Conservation (phyloP, 2,888 invertebrate species). For the Chloroclystis v-ata region DNA sequence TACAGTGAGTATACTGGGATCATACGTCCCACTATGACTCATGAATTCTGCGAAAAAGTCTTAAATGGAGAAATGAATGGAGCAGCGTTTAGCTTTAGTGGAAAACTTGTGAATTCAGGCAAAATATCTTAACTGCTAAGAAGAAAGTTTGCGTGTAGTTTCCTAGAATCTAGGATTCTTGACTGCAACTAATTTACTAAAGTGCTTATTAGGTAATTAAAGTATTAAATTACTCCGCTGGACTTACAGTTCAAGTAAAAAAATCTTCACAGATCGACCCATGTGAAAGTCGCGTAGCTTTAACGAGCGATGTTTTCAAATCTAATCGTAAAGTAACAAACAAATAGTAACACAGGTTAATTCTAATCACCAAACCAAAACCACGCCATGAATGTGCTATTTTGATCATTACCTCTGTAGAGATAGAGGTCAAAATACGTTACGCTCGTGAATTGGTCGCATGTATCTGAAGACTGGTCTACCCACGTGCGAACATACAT, state of each 20-base stretch:
- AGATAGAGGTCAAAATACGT: constrained; percentile 2
- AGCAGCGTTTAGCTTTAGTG: too few species aligned
- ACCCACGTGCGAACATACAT: constrained; percentile 43
- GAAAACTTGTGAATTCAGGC: too few species aligned
- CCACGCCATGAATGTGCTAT: not conserved
- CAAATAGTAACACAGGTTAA: constrained; percentile 8
- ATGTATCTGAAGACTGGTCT: constrained; percentile 38
- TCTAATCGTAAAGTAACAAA: not conserved
- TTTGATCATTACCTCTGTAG: not conserved
- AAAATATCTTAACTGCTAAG: too few species aligned
- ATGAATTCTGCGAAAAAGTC: too few species aligned
- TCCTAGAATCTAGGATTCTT: not conserved
- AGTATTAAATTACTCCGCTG: too few species aligned
- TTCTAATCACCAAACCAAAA: constrained; percentile 10
- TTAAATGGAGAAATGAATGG: too few species aligned
- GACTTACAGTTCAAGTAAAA: too few species aligned
- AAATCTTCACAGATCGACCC: not conserved
- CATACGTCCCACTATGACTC: too few species aligned
- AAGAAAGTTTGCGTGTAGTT: too few species aligned
- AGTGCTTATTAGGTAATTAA: not conserved
- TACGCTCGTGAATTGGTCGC: constrained; percentile 2
- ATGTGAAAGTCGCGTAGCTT: not conserved
- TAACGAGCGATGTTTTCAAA: constrained; percentile 2
- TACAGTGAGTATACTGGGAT: too few species aligned
- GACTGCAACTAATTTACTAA: not conserved